Evolutionary conservation across 2,888 invertebrate genomes (phyloP), one percentile per base, ranked within the genome.

Genomic region (Ceramica pisi): DNA sequence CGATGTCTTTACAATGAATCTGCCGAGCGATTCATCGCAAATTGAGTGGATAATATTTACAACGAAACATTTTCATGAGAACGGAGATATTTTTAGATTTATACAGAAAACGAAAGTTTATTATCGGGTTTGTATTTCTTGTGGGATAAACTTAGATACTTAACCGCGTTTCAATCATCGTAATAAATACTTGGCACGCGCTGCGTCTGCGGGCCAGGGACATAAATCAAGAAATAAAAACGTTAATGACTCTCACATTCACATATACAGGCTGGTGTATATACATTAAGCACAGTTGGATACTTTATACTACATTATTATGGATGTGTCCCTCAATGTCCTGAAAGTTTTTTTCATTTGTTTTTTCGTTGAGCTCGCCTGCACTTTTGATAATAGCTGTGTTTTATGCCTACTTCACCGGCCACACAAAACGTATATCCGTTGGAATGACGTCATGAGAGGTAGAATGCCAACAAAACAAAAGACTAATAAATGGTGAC

Each of bases 11-110:
- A 83, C 81, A 82, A 82, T 71, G 71, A 86, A 82, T 67, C 59
- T 77, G 76, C 67, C 65, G 66, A 75, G 73, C 86, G 85, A 90
- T 89, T 90, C 86, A 86, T 81, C 84, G 81, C 78, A 84, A 90
- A 88, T 88, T 87, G 85, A 83, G 81, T 81, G 66, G 35, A 76
- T 65, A 69, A 85, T 87, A 87, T 87, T 87, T 84, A 87, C 87
- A 88, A 84, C 80, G 76, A 75, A 81, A 82, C 80, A 85, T 82
- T 77, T 73, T 68, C 67, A 64, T 61, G 62, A 74, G 81, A 83
- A 80, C 53, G 81, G 80, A 62, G 56, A 71, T 80, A 75, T 73
- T 80, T 80, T 66, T 35, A 55, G 31, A 64, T 56, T 41, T 65
- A 35, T 44, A 68, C 35, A 59, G 65, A 71, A 71, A 77, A 66